These are phyloP conservation scores for Oreortyx pictus DNA, from an alignment of 2,797 vertebrate species.

Conservation along the genomic window DNA sequence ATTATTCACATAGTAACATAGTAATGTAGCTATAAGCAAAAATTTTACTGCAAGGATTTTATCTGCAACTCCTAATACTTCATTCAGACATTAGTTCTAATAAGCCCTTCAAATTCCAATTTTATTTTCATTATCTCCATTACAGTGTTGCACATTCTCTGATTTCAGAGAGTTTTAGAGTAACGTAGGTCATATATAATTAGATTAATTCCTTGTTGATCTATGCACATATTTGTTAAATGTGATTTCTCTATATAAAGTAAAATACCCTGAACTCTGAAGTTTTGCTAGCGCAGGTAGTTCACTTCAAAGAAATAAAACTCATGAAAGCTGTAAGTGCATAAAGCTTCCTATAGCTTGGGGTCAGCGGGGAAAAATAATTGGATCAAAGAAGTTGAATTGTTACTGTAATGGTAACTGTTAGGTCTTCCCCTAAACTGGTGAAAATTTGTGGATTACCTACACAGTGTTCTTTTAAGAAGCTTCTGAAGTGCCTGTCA, in stretches of 20 bases:
- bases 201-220: background rate
- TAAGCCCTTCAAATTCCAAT: background rate
- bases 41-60: background rate
- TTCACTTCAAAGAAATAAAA: background rate
- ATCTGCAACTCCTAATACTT: background rate
- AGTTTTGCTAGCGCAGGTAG: background rate
- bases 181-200: background rate
- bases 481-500: background rate
- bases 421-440: background rate
- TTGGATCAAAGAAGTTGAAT: background rate
- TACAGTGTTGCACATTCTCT: background rate
- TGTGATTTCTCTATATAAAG: background rate
- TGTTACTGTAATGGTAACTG: background rate
- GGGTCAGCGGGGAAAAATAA: background rate
- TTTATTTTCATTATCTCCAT: background rate
- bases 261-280: background rate
- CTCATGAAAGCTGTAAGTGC: background rate
- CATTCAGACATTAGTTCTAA: background rate
- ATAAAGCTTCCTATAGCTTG: background rate
- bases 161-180: background rate
- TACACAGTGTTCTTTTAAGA: background rate
- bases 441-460: background rate
- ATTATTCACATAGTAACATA: background rate
- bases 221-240: background rate
- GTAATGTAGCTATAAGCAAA: background rate